Base-by-base conservation (phyloP, 2,888 invertebrate species). In the Disparrhopalites patrizii region DNA sequence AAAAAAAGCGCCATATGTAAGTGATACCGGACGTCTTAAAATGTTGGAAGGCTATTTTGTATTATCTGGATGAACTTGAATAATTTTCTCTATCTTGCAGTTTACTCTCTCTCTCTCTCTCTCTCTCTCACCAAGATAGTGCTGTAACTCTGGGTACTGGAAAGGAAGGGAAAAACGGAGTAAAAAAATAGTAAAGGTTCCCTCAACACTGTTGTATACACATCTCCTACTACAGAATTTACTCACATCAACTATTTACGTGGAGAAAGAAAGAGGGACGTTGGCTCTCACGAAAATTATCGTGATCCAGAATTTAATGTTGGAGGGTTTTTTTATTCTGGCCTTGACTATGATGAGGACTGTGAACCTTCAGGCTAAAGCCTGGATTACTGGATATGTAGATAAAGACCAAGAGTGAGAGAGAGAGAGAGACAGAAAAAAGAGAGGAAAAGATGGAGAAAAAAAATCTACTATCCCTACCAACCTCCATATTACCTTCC, bases 21-120 rank as follows among this genome's bases (percentile, higher is more conserved):
- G n/a, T n/a, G n/a, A n/a, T n/a, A 68, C 68, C 66, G 65, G 66
- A 66, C 66, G 64, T 66, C 58, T 67, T 64, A 36, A 66, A 62
- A 66, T 65, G 64, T 60, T 47, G 65, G 65, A 67, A 65, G 62
- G 67, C n/a, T n/a, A n/a, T 58, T 69, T 54, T 30, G 60, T 67
- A 62, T 66, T 67, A 69, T 67, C 65, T 55, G 56, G 67, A 65
- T 67, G 62, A 65, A 62, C 60, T 40, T 67, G 57, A 65, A 67
- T 69, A 68, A 66, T 62, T 68, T 54, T 60, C 28, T 43, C 28
- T 57, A 57, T 57, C 36, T 57, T 27, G 20, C 23, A 52, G 7
- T n/a, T 55, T 18, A n/a, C n/a, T n/a, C 18, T n/a, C n/a, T 10
- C n/a, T 47, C 10, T 13, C 20, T 43, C 15, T 43, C 7, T 43